These are phyloP conservation scores for Balaenoptera acutorostrata DNA, from an alignment of 2,113 vertebrate species.

Conservation along the genomic window DNA sequence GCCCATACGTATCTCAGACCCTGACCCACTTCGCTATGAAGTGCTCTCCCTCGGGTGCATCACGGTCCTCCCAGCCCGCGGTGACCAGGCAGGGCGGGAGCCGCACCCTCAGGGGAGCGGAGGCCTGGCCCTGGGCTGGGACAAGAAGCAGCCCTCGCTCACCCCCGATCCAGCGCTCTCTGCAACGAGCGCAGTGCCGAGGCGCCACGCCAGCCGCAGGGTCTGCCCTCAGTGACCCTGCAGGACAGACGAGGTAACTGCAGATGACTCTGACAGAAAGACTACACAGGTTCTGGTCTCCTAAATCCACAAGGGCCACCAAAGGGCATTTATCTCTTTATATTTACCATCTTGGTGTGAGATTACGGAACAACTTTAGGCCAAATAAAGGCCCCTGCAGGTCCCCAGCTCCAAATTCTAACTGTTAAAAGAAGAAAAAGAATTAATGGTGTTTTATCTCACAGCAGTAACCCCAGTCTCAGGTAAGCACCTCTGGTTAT, in stretches of 20 bases:
- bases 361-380: conserved; percentile 95
- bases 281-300: background rate
- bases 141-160: background rate
- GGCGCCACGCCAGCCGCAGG: rapidly evolving
- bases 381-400: conserved; percentile 94
- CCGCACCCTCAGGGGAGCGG: background rate
- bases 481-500: background rate
- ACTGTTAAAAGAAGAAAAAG: conserved; percentile 77
- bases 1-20: background rate
- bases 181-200: background rate
- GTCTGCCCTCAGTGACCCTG: background rate
- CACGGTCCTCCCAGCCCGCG: background rate
- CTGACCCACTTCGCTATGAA: background rate
- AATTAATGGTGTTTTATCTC: background rate
- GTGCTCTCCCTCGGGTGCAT: too few species aligned
- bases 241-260: background rate
- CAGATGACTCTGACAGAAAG: background rate
- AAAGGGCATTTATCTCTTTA: background rate
- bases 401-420: conserved; percentile 96
- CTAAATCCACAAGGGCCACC: background rate
- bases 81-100: background rate
- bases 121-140: background rate
- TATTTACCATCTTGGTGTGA: conserved; percentile 93
- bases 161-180: background rate
- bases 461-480: background rate